Conservation (phyloP, 35 echinoderm and acorn worm species). For the Heliocidaris tuberculata region DNA sequence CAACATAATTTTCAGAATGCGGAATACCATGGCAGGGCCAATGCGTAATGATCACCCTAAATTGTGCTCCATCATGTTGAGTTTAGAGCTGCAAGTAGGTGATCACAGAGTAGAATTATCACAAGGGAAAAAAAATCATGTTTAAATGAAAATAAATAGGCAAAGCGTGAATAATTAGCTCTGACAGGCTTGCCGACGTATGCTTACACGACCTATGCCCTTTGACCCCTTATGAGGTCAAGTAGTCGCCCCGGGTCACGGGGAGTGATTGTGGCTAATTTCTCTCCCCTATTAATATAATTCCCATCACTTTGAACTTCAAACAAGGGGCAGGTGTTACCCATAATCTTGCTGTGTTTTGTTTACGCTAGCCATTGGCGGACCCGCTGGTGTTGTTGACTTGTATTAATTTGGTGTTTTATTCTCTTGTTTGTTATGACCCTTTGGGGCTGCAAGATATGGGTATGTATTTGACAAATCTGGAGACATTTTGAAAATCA, state of each 20-base stretch:
- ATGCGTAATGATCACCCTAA: too few relatives aligned
- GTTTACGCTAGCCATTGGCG: background rate
- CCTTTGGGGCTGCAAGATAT: background rate
- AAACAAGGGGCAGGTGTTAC: background rate
- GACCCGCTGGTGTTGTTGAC: background rate
- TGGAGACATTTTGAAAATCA: background rate
- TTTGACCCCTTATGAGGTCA: background rate
- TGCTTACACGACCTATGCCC: background rate
- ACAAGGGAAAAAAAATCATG: background rate
- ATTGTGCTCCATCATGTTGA: too few relatives aligned
- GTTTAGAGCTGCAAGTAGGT: too few relatives aligned
- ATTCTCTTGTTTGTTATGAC: background rate
- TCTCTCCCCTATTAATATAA: background rate
- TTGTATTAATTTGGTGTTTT: background rate
- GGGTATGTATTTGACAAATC: background rate
- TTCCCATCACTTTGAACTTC: background rate
- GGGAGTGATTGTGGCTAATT: conserved; percentile 2
- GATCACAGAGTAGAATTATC: background rate
- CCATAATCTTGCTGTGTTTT: background rate
- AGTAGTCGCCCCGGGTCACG: conserved; percentile 5
- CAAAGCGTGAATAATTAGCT: conserved; percentile 9
- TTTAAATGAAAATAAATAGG: conserved; percentile 7
- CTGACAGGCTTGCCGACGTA: background rate
- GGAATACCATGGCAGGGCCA: too few relatives aligned
- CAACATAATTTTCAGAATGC: too few relatives aligned